These are phyloP conservation scores for Crypturellus tataupa DNA, from an alignment of 2,797 vertebrate genomes.

Conservation along the genomic window DNA sequence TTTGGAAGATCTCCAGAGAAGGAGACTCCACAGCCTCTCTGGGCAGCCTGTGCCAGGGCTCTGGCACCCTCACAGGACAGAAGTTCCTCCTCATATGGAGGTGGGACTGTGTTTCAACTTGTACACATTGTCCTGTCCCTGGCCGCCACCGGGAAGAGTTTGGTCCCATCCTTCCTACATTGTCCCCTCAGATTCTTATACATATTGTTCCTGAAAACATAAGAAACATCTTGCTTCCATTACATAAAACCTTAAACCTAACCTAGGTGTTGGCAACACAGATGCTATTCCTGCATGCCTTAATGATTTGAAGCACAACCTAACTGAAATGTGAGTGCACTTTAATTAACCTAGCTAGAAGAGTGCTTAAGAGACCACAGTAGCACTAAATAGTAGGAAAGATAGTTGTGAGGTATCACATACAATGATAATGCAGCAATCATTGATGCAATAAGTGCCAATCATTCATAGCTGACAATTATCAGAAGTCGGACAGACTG, in stretches of 20 bases:
- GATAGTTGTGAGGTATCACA: not conserved
- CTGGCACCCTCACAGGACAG: no score
- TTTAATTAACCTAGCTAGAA: not conserved
- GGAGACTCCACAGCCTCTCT: no score
- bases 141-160: no score
- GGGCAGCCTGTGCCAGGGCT: not conserved
- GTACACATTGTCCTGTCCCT: no score
- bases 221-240: not conserved
- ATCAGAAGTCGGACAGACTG: not conserved
- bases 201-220: not conserved
- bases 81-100: no score
- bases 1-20: no score
- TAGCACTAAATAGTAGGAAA: not conserved
- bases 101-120: no score
- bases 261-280: not conserved
- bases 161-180: no score
- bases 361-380: not conserved
- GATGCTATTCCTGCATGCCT: not conserved
- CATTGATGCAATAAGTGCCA: not conserved
- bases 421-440: not conserved
- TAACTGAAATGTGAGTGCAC: not conserved
- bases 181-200: no score
- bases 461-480: not conserved
- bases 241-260: not conserved
- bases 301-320: not conserved